phyloP scores from a whole-genome alignment of 2,888 invertebrate species.

The Caenorhabditis virilis region DNA sequence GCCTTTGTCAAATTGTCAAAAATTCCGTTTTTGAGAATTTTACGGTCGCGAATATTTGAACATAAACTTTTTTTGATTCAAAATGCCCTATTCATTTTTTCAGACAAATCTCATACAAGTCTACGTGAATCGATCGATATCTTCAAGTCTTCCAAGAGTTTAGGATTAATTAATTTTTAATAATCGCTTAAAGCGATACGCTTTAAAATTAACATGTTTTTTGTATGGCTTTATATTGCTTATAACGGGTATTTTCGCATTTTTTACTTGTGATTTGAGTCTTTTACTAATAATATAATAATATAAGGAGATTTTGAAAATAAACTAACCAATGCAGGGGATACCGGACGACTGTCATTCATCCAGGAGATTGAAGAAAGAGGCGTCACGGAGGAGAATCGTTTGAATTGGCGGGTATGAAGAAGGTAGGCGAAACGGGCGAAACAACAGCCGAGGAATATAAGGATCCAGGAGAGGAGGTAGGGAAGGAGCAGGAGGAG shows the following conservation, averaged over 20 bases:
- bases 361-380: constrained; percentile 9
- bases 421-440: constrained; percentile 29
- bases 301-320: too few relatives aligned
- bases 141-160: constrained; percentile 20
- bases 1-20: too few relatives aligned
- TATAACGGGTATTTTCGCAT: neutral
- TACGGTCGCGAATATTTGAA: neutral
- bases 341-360: constrained; percentile 22
- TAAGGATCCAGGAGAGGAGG: constrained; percentile 36
- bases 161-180: neutral
- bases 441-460: constrained; percentile 29
- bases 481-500: constrained; percentile 30
- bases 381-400: neutral
- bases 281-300: too few relatives aligned
- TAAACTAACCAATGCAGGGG: constrained; percentile 26
- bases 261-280: too few relatives aligned
- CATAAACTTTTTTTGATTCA: neutral
- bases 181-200: too few relatives aligned
- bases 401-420: constrained; percentile 7
- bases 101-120: constrained; percentile 36
- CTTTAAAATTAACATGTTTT: neutral
- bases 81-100: neutral
- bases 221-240: neutral
- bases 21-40: too few relatives aligned
- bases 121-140: constrained; percentile 33